These are phyloP conservation scores for Gallinago solitaria DNA, from an alignment of 2,797 vertebrate species.

Conservation along the genomic window DNA sequence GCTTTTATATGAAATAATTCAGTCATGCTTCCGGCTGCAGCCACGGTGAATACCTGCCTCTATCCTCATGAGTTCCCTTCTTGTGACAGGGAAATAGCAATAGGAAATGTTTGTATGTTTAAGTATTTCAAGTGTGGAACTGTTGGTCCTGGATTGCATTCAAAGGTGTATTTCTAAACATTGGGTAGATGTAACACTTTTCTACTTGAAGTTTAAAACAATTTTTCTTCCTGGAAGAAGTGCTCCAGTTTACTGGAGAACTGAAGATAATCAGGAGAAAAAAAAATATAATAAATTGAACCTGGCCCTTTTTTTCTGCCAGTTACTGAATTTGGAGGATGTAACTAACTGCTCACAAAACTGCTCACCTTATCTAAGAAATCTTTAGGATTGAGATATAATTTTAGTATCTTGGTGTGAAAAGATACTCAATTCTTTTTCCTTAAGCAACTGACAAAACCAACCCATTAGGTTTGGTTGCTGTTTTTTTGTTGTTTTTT, in stretches of 20 bases:
- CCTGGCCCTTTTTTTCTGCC: background rate
- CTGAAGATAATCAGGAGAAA: background rate
- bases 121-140: background rate
- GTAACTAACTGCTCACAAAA: background rate
- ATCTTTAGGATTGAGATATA: background rate
- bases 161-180: background rate
- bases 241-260: background rate
- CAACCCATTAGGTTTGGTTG: background rate
- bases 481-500: background rate
- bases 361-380: background rate
- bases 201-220: background rate
- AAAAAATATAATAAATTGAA: background rate
- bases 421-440: background rate
- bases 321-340: background rate
- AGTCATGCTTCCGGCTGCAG: background rate
- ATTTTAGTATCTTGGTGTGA: background rate
- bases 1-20: background rate
- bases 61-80: background rate
- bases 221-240: background rate
- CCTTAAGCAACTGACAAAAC: background rate
- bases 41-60: background rate
- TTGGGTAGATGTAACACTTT: background rate
- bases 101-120: background rate
- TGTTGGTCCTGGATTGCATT: background rate
- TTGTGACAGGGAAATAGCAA: background rate